Evolutionary conservation across 2,888 invertebrate genomes (phyloP).

Genomic region (Tyria jacobaeae): DNA sequence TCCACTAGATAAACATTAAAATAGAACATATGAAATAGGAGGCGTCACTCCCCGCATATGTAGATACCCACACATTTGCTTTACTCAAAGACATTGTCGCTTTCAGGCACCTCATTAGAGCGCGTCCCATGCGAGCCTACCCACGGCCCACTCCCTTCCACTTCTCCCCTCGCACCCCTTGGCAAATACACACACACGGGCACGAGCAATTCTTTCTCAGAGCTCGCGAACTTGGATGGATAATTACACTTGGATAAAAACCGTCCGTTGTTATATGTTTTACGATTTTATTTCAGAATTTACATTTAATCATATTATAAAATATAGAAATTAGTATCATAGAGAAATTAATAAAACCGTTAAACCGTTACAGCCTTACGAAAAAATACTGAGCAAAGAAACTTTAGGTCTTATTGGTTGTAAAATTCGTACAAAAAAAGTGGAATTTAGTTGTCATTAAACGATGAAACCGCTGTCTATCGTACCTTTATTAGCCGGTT

Average conservation of each 20-base stretch:
- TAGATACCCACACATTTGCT: constrained; percentile 86
- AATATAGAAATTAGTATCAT: constrained; percentile 22
- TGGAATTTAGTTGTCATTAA: constrained; percentile 38
- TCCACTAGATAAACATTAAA: constrained; percentile 59
- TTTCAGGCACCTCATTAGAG: constrained; percentile 87
- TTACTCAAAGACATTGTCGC: constrained; percentile 87
- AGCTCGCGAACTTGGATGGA: constrained; percentile 83
- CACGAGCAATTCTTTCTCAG: constrained; percentile 82
- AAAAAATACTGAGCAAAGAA: constrained; percentile 13
- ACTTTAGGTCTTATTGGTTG: constrained; percentile 19
- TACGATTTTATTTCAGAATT: constrained; percentile 37
- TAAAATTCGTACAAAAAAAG: constrained; percentile 26
- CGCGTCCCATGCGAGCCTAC: constrained; percentile 86
- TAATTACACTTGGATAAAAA: constrained; percentile 84
- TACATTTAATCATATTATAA: constrained; percentile 42
- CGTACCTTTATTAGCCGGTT: constrained; percentile 41
- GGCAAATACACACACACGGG: constrained; percentile 64
- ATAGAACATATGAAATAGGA: constrained; percentile 64
- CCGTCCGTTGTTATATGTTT: constrained; percentile 66
- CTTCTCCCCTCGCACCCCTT: constrained; percentile 42
- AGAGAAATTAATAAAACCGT: constrained; percentile 26
- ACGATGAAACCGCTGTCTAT: constrained; percentile 33
- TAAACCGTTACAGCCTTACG: constrained; percentile 12
- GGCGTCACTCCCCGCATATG: constrained; percentile 75
- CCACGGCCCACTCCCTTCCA: constrained; percentile 56